These are phyloP conservation scores for Echinops telfairi DNA, from an alignment of 2,113 vertebrate species.

Conservation along the genomic window DNA sequence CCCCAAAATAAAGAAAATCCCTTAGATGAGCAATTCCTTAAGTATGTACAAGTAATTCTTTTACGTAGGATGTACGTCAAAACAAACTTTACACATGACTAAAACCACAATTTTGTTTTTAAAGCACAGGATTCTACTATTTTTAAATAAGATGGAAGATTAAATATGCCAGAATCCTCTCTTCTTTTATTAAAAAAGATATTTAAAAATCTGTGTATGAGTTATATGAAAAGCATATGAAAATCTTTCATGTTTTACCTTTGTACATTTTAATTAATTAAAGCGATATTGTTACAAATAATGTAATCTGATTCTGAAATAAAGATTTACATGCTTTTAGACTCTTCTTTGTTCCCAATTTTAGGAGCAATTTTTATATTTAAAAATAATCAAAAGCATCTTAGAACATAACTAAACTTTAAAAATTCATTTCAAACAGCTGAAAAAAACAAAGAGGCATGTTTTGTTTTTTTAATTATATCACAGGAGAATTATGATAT, in stretches of 20 bases:
- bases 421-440: constrained; percentile 57
- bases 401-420: constrained; percentile 35
- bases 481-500: constrained; percentile 10
- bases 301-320: constrained; percentile 22
- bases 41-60: not conserved
- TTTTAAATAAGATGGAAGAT: constrained; percentile 51
- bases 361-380: constrained; percentile 43
- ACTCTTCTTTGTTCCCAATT: constrained; percentile 1
- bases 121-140: constrained; percentile 27
- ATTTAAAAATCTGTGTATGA: not conserved
- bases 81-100: constrained; percentile 50
- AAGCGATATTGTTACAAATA: constrained; percentile 35
- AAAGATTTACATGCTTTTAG: constrained; percentile 31
- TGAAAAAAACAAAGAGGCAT: constrained; percentile 38
- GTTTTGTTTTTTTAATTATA: constrained; percentile 39
- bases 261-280: constrained; percentile 50
- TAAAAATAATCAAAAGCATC: constrained; percentile 32
- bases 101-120: constrained; percentile 56
- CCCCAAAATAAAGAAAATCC: not conserved
- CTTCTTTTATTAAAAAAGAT: not conserved
- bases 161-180: not conserved
- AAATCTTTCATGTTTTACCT: constrained; percentile 18
- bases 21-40: not conserved
- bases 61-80: constrained; percentile 29
- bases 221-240: constrained; percentile 10